Evolutionary conservation across 1,140 invertebrate genomes (phyloP), one percentile per base, ranked within the genome.

Genomic region (Drosophila erecta): DNA sequence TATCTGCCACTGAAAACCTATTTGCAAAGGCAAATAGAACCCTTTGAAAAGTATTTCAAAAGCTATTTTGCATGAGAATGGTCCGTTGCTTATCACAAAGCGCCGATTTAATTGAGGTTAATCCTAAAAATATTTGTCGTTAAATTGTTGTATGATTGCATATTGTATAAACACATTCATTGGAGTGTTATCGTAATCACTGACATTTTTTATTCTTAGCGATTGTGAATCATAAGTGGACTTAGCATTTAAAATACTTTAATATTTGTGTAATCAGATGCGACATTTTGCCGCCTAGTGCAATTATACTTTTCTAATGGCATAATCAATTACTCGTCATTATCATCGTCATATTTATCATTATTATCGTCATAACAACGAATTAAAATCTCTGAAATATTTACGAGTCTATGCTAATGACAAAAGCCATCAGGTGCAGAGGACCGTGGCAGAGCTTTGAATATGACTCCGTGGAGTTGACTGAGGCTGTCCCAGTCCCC

Each of bases 331-430:
- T 22, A 12, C 20, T 27, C 44, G n/a, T 47, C 20, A n/a, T 38
- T 24, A 53, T 64, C 12, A 2, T 8, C n/a, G n/a, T n/a, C n/a
- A n/a, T n/a, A n/a, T n/a, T n/a, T n/a, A n/a, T n/a, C n/a, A n/a
- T n/a, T n/a, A n/a, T n/a, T n/a, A n/a, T n/a, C n/a, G n/a, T n/a
- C n/a, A n/a, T n/a, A n/a, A n/a, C n/a, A n/a, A n/a, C n/a, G 3
- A 38, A 4, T 38, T 4, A 3, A 4, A 14, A 38, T 30, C 37
- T 38, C 37, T 2, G 14, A 58, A 80, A 47, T 30, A 30, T 80
- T 76, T 65, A 14, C 43, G 49, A 65, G 17, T 10, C 7, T 3
- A 46, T 59, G 50, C 20, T 71, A 76, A 80, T 76, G 69, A 69
- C 37, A 53, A 12, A 40, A 41, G 20, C 51, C 49, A 51, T 22